Evolutionary conservation across 2,113 vertebrate species (phyloP), one percentile per base, ranked within the genome.

Genomic region (Narcine bancroftii): DNA sequence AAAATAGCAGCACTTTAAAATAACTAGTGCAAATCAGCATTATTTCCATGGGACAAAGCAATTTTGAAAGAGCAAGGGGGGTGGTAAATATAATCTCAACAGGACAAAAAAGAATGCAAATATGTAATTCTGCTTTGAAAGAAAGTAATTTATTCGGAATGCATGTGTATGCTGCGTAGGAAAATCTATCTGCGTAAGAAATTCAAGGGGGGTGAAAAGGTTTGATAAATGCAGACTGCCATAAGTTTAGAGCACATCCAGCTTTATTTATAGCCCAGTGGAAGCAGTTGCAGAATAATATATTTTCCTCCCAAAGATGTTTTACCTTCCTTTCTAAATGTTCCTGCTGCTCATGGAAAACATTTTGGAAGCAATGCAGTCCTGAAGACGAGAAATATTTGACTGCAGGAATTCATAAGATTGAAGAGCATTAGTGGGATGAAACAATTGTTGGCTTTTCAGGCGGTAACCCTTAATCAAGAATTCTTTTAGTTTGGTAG

Each of bases 211-310:
- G 65, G 66, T 24, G 66, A 69, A 69, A 33, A 45, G 63, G 1
- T 91, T 91, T 91, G 63, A 91, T 91, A 11, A 47, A 91, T 91
- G 60, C 65, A 91, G 65, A 69, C 89, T 69, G 89, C 26, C 60
- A 69, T 71, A 47, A 33, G 29, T 66, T 66, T 87, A 56, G 10
- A 87, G n/a, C 53, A 63, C 33, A 26, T 66, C 63, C 65, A 45
- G 87, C 6, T 91, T 91, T 91, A 91, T 91, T 69, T 91, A 66
- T 91, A 91, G 60, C 56, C 10, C 36, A n/a, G 39, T 69, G 81
- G 81, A 91, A 91, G 24, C 42, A 69, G 39, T 91, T 47, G 63
- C 39, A 6, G 65, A 45, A 33, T 91, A 91, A 91, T 91, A 71
- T 29, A 29, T 69, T 89, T 60, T n/a, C 81, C 21, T 87, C 81